phyloP scores from a whole-genome alignment of 2,797 vertebrate genomes.

The Mormyrus hasselquistii region DNA sequence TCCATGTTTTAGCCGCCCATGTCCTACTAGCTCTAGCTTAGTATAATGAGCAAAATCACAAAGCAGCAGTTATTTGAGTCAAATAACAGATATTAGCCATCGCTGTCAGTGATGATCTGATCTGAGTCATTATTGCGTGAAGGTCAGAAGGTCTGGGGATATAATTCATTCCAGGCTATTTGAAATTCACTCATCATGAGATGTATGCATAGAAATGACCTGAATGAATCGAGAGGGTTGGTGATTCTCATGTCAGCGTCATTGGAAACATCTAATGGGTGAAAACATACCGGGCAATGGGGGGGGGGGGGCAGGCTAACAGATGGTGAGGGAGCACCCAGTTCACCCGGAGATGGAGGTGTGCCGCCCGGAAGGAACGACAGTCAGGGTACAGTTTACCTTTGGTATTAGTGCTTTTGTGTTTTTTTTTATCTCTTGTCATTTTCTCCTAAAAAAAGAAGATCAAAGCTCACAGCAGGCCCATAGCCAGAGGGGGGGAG shows the following conservation, averaged over 20 bases:
- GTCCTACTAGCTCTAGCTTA: background rate
- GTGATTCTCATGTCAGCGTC: background rate
- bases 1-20: background rate
- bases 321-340: background rate
- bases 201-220: background rate
- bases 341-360: background rate
- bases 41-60: slow-evolving; percentile 2
- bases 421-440: background rate
- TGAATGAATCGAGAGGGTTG: background rate
- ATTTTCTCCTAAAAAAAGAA: background rate
- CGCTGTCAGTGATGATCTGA: background rate
- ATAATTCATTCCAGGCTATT: background rate
- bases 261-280: background rate
- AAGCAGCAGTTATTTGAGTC: background rate
- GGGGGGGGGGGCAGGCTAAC: background rate
- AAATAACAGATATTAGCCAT: background rate
- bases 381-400: background rate
- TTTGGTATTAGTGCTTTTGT: background rate
- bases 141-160: background rate
- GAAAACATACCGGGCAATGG: background rate
- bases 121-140: background rate
- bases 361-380: background rate
- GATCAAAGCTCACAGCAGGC: background rate
- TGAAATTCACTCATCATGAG: background rate
- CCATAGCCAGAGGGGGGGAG: background rate